Evolutionary conservation across 2,113 vertebrate genomes (phyloP).

Genomic region (Irena cyanogastra): DNA sequence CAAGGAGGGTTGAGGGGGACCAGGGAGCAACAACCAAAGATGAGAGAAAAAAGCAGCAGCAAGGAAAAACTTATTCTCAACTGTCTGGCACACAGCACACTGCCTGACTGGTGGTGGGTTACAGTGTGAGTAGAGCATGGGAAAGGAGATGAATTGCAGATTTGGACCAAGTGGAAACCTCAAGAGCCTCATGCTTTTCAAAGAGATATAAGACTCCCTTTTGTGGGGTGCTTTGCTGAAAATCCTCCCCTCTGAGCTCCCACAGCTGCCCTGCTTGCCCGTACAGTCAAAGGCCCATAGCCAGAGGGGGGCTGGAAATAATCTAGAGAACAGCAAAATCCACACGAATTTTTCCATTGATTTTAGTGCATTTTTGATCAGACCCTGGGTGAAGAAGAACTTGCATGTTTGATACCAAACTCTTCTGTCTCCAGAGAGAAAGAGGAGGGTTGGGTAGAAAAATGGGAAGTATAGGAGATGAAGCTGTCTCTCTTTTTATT

Average conservation of each 20-base stretch:
- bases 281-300: background rate
- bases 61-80: rapidly evolving
- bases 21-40: background rate
- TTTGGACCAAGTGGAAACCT: background rate
- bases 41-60: background rate
- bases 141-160: background rate
- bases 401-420: background rate
- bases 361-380: background rate
- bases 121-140: background rate
- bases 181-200: background rate
- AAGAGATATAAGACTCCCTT: background rate
- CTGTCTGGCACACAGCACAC: rapidly evolving
- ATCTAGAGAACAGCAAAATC: background rate
- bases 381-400: background rate
- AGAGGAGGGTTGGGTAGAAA: background rate
- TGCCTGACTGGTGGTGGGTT: rapidly evolving
- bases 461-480: background rate
- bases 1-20: background rate
- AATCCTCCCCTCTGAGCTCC: background rate
- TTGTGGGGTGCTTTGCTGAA: background rate
- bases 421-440: background rate
- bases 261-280: background rate
- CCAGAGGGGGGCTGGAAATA: background rate
- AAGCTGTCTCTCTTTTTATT: background rate
- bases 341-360: background rate